These are phyloP conservation scores for Fregata magnificens DNA, from an alignment of 2,113 vertebrate species.

Conservation along the genomic window DNA sequence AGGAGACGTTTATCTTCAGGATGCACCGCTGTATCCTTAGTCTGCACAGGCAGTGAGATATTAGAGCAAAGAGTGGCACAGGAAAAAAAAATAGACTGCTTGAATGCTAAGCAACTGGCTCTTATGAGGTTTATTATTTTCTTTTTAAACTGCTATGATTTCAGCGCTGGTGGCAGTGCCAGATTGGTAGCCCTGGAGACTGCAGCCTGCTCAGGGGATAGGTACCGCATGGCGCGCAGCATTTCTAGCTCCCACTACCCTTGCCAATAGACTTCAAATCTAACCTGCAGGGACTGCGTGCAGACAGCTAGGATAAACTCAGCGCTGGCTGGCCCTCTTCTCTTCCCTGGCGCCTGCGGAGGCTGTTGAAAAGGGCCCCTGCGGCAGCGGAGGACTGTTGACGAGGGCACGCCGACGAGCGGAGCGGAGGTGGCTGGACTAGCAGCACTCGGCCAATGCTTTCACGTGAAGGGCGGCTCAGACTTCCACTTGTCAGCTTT, in stretches of 20 bases:
- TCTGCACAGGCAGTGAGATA: neutral
- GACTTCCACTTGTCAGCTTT: conserved; percentile 30
- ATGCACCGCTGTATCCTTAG: neutral
- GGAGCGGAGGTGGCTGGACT: neutral
- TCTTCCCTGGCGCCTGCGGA: neutral
- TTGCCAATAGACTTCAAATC: neutral
- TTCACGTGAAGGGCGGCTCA: conserved; percentile 11
- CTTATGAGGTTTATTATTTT: neutral
- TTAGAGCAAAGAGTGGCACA: neutral
- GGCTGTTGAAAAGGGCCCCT: neutral
- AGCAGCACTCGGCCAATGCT: neutral
- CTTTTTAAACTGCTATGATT: neutral
- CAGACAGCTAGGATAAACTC: too few relatives aligned
- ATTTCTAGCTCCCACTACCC: neutral
- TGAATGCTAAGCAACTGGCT: neutral
- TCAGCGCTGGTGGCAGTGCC: neutral
- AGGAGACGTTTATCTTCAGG: neutral
- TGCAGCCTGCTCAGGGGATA: neutral
- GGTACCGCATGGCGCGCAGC: neutral
- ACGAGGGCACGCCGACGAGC: rapidly evolving
- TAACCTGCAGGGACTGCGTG: neutral
- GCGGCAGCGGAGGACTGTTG: neutral
- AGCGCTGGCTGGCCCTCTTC: neutral
- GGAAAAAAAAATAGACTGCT: neutral
- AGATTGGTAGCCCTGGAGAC: neutral